These are phyloP conservation scores for Neodiprion virginianus DNA, from an alignment of 1,140 invertebrate genomes.

Conservation along the genomic window DNA sequence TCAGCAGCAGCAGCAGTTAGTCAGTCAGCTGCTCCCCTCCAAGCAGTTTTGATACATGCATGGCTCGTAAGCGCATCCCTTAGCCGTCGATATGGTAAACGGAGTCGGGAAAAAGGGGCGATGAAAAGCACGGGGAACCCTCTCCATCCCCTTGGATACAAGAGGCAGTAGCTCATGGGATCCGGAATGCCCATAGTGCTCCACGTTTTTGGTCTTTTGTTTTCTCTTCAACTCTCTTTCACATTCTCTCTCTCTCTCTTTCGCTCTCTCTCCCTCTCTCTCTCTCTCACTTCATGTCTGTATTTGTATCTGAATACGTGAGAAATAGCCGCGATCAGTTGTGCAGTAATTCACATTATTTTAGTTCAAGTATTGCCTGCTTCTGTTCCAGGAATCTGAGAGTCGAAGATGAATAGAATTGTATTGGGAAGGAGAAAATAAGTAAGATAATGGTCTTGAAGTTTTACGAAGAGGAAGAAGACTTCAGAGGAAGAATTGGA, in stretches of 20 bases:
- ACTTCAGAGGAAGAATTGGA: neutral
- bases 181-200: too few relatives aligned
- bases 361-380: neutral
- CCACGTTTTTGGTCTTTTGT: neutral
- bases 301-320: too few relatives aligned
- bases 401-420: neutral
- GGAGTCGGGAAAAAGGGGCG: neutral
- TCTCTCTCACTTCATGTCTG: too few relatives aligned
- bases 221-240: constrained; percentile 11
- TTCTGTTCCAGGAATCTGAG: neutral
- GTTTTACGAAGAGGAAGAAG: constrained; percentile 14
- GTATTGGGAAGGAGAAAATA: neutral
- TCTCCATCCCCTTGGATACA: constrained; percentile 26
- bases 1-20: neutral
- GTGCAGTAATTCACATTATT: too few relatives aligned
- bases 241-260: constrained; percentile 1
- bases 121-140: neutral
- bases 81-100: neutral
- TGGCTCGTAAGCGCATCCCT: constrained; percentile 13
- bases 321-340: too few relatives aligned
- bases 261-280: neutral
- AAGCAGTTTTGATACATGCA: constrained; percentile 13
- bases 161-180: constrained; percentile 34
- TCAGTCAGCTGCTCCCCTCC: constrained; percentile 55
- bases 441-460: constrained; percentile 18